These are phyloP conservation scores for Dipodomys merriami DNA, from an alignment of 2,113 vertebrate genomes.

Conservation along the genomic window DNA sequence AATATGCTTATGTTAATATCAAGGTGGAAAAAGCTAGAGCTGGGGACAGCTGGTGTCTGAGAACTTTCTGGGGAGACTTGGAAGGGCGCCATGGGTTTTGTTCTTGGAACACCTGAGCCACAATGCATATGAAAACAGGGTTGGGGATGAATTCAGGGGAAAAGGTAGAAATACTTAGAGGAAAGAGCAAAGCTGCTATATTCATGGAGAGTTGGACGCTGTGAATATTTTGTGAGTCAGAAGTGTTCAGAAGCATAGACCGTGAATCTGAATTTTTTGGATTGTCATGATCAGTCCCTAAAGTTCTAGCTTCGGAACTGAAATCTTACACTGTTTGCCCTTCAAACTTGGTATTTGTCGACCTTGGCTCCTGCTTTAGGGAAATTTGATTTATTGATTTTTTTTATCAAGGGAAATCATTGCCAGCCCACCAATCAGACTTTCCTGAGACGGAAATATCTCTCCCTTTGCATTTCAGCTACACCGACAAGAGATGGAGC, in stretches of 20 bases:
- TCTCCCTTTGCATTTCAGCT: not conserved
- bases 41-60: not conserved
- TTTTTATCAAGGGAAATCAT: constrained; percentile 42
- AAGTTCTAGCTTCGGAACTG: constrained; percentile 38
- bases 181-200: not conserved
- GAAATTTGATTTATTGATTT: not conserved
- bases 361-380: not conserved
- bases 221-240: not conserved
- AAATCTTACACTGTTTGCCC: constrained; percentile 39
- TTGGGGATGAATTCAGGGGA: not conserved
- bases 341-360: constrained; percentile 37
- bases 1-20: not conserved
- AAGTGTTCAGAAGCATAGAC: not conserved
- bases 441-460: not conserved
- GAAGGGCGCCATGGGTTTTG: not conserved
- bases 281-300: constrained; percentile 17
- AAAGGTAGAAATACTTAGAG: not conserved
- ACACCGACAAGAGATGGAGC: not conserved
- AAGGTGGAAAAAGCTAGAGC: not conserved
- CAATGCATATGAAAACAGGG: not conserved
- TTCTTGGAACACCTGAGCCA: not conserved
- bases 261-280: constrained; percentile 4
- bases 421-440: not conserved
- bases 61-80: not conserved
- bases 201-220: no score